A percentile compares a stretch with the other conserved stretches of the same genome.
These are phyloP conservation scores for Vandiemenella viatica DNA, from an alignment of 2,888 invertebrate genomes.

Conservation along the genomic window DNA sequence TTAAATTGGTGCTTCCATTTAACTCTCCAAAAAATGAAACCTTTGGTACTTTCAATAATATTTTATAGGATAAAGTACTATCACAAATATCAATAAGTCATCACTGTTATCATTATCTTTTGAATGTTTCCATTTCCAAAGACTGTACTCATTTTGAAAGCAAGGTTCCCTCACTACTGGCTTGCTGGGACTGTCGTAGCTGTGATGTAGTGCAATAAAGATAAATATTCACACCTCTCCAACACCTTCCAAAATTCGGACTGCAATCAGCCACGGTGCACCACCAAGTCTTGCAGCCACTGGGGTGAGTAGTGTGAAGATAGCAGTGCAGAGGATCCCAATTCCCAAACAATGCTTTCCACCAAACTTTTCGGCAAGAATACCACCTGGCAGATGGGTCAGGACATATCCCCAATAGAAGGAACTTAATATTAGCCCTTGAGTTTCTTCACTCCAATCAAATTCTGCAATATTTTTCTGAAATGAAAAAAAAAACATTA, in stretches of 20 bases:
- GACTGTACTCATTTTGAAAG: too few relatives aligned
- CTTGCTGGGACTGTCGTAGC: too few relatives aligned
- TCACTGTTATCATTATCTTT: too few relatives aligned
- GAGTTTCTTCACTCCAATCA: constrained; percentile 53
- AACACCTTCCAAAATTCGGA: constrained; percentile 65
- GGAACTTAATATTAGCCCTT: constrained; percentile 62
- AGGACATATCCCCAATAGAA: constrained; percentile 78
- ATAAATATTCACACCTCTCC: constrained; percentile 46
- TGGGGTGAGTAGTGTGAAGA: constrained; percentile 70
- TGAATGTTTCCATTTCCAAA: too few relatives aligned
- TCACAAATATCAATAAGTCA: too few relatives aligned
- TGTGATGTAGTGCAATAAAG: too few relatives aligned
- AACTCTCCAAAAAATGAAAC: neutral
- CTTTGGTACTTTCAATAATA: neutral
- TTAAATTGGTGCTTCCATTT: too few relatives aligned
- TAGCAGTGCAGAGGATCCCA: constrained; percentile 66
- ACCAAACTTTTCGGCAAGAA: constrained; percentile 65
- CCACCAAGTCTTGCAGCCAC: constrained; percentile 44
- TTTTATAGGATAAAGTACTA: neutral
- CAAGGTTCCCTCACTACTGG: too few relatives aligned
- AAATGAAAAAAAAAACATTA: neutral
- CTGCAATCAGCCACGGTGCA: constrained; percentile 49
- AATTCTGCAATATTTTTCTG: constrained; percentile 24
- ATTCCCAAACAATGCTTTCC: constrained; percentile 72
- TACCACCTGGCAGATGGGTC: constrained; percentile 67